A percentile compares a stretch with the other conserved stretches of the same genome.
These are phyloP conservation scores for Pterocles orientalis DNA, from an alignment of 2,113 vertebrate genomes.

Conservation along the genomic window DNA sequence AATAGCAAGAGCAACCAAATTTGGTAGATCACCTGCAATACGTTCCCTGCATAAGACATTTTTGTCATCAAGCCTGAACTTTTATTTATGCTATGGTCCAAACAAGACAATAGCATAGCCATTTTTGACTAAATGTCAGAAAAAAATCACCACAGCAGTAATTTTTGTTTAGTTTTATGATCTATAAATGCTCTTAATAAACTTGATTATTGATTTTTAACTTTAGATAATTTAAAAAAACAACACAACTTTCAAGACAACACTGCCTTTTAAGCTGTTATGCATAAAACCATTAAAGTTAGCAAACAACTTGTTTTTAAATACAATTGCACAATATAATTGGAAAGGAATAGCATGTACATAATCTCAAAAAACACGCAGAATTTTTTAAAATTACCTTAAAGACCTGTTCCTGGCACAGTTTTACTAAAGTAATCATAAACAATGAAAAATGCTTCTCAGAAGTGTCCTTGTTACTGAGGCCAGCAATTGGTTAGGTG, in stretches of 20 bases:
- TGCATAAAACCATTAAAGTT: background rate
- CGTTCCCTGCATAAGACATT: background rate
- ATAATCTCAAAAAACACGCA: background rate
- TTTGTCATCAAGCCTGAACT: background rate
- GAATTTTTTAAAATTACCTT: background rate
- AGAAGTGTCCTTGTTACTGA: background rate
- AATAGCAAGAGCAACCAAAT: background rate
- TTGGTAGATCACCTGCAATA: background rate
- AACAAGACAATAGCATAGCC: background rate
- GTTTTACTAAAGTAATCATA: background rate
- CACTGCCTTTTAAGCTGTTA: background rate
- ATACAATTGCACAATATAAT: background rate
- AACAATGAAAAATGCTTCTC: background rate
- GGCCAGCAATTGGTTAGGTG: background rate
- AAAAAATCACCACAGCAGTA: background rate
- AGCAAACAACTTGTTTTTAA: background rate
- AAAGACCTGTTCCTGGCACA: background rate
- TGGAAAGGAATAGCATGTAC: background rate
- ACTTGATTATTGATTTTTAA: conserved; percentile 1
- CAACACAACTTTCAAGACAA: background rate
- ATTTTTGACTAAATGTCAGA: background rate
- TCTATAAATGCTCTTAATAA: background rate
- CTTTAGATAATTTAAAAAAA: background rate
- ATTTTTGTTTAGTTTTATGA: background rate
- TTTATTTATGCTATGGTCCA: background rate